Evolutionary conservation across 2,797 vertebrate species (phyloP).

Genomic region (Lemur catta): DNA sequence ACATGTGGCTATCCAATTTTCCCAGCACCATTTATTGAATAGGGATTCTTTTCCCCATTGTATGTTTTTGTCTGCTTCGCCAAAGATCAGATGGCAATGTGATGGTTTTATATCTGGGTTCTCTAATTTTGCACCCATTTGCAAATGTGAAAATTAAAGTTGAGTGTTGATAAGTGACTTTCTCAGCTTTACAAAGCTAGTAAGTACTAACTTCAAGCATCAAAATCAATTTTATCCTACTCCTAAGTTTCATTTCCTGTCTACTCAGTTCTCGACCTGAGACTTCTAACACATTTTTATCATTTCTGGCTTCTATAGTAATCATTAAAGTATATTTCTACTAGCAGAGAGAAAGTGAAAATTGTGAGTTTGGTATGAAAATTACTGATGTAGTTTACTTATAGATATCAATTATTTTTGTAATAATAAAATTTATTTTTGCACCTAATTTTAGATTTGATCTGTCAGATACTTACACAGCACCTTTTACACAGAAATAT

Average conservation of each 20-base stretch:
- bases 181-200: not conserved
- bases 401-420: not conserved
- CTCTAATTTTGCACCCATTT: not conserved
- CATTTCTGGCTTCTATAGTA: not conserved
- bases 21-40: too few relatives aligned
- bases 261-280: not conserved
- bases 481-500: not conserved
- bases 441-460: not conserved
- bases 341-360: not conserved
- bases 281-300: not conserved
- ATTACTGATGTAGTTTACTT: not conserved
- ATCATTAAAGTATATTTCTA: not conserved
- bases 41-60: too few relatives aligned
- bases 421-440: not conserved
- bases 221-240: not conserved
- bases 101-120: too few relatives aligned
- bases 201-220: not conserved
- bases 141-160: not conserved
- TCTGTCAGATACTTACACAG: not conserved
- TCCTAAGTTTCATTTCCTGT: not conserved
- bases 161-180: not conserved
- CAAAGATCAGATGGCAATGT: too few relatives aligned
- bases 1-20: too few relatives aligned
- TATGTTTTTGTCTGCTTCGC: too few relatives aligned
- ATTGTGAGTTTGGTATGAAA: not conserved